Evolutionary conservation across 1,140 invertebrate species (phyloP).

Genomic region (Drosophila repleta): DNA sequence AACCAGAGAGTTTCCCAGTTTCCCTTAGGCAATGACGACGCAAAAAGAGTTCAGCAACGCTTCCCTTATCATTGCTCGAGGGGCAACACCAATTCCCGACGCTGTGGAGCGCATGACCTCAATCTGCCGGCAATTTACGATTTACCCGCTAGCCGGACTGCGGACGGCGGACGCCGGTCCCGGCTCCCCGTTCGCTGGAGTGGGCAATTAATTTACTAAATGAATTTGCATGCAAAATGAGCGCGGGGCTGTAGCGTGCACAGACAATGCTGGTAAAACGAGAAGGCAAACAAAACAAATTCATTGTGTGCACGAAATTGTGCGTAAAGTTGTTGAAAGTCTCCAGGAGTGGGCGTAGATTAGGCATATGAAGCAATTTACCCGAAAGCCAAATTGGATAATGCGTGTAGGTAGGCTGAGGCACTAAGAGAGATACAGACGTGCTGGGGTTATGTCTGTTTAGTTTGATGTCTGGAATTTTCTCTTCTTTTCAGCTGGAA

Average conservation of each 20-base stretch:
- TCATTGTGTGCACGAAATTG: slow-evolving; percentile 56
- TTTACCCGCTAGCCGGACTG: slow-evolving; percentile 23
- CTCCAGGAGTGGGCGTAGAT: slow-evolving; percentile 10
- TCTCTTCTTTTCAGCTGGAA: too few species aligned
- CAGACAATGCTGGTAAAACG: slow-evolving; percentile 19
- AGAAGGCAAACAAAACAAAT: slow-evolving; percentile 31
- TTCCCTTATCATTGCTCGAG: slow-evolving; percentile 23
- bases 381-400: background rate
- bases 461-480: background rate
- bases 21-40: too few species aligned
- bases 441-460: too few species aligned
- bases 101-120: slow-evolving; percentile 70
- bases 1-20: too few species aligned
- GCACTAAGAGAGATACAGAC: too few species aligned
- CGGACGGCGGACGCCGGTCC: slow-evolving; percentile 3
- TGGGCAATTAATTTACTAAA: slow-evolving; percentile 81
- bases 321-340: slow-evolving; percentile 42
- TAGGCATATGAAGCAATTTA: background rate
- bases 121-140: slow-evolving; percentile 66
- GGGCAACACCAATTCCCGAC: slow-evolving; percentile 34
- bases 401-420: slow-evolving; percentile 22
- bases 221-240: slow-evolving; percentile 81
- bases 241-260: slow-evolving; percentile 6
- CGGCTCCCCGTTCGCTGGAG: slow-evolving; percentile 46
- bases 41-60: background rate